phyloP scores from a whole-genome alignment of 2,113 vertebrate genomes.

The Myrmophylax atrothorax region DNA sequence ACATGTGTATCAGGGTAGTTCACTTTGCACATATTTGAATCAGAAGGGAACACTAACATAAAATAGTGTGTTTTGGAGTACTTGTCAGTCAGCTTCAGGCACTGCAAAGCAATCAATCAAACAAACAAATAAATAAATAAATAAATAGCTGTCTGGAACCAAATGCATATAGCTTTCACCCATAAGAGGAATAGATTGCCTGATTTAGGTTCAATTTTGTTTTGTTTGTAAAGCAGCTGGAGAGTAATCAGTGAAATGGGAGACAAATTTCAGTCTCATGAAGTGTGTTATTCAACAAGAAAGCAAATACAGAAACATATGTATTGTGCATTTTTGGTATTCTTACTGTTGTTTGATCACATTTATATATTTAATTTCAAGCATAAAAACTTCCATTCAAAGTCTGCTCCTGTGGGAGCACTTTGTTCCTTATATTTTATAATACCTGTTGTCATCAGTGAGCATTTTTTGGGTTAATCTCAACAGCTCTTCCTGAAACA shows the following conservation, averaged over 20 bases:
- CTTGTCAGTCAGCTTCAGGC: background rate
- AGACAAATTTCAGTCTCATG: background rate
- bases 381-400: background rate
- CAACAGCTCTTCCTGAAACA: background rate
- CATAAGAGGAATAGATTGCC: background rate
- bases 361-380: background rate
- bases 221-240: background rate
- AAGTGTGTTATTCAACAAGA: background rate
- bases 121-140: no score
- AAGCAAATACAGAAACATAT: background rate
- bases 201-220: background rate
- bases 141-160: background rate
- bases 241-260: background rate
- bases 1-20: background rate
- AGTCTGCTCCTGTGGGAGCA: fast-evolving
- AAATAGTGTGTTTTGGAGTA: background rate
- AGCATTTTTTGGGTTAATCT: background rate
- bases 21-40: background rate
- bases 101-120: background rate
- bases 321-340: background rate
- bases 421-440: background rate
- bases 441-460: background rate
- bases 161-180: background rate
- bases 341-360: background rate
- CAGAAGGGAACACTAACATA: background rate